A percentile compares a stretch with the other conserved stretches of the same genome.
phyloP scores from a whole-genome alignment of 2,113 vertebrate species.

The Rutilus rutilus region DNA sequence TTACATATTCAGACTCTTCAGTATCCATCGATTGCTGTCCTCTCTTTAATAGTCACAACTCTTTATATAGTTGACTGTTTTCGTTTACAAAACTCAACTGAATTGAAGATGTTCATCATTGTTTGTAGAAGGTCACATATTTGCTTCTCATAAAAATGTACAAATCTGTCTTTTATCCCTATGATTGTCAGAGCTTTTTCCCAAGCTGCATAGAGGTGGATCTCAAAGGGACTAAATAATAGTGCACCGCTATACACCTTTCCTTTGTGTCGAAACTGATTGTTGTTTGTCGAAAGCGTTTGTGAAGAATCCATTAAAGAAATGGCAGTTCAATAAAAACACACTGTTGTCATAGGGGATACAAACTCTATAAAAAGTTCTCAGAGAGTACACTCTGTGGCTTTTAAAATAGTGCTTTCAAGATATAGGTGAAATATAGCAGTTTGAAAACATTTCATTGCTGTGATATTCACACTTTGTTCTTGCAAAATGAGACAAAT shows the following conservation, averaged over 20 bases:
- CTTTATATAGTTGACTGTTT: not conserved
- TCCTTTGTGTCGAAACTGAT: slow-evolving; percentile 28
- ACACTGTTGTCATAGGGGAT: slow-evolving; percentile 1
- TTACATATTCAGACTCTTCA: not conserved
- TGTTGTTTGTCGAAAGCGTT: slow-evolving; percentile 33
- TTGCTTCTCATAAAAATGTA: slow-evolving; percentile 20
- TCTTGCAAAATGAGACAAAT: not conserved
- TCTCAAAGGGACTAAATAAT: slow-evolving; percentile 26
- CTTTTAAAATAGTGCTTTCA: slow-evolving; percentile 18
- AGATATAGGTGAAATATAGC: not conserved
- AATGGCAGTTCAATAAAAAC: slow-evolving; percentile 44
- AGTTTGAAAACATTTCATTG: not conserved
- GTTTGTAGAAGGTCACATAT: slow-evolving; percentile 13
- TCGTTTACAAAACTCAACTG: not conserved
- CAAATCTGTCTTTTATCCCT: slow-evolving; percentile 2
- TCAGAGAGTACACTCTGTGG: not conserved
- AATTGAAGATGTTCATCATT: not conserved
- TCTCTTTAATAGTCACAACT: not conserved
- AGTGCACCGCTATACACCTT: not conserved
- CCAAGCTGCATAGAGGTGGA: not conserved
- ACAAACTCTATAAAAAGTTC: not conserved
- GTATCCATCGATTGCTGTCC: not conserved
- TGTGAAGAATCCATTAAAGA: slow-evolving; percentile 27
- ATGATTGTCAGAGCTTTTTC: not conserved
- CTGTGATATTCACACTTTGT: not conserved